Percentiles rank a stretch among this genome's conserved stretches.
Evolutionary conservation across 2,113 vertebrate genomes (phyloP).

Genomic region (Heterocephalus glaber): DNA sequence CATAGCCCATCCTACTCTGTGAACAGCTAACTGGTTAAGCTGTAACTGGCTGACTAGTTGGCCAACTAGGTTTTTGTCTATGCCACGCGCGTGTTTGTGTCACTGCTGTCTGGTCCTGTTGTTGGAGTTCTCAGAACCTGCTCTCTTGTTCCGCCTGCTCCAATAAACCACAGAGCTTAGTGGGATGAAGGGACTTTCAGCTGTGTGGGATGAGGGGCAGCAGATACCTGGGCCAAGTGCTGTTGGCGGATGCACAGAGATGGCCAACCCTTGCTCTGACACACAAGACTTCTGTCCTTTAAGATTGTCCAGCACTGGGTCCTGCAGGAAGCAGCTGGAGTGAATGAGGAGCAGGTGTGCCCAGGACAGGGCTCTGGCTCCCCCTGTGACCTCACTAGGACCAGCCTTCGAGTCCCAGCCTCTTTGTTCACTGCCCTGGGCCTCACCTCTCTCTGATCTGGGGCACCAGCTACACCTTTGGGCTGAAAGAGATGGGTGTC

Average conservation of each 20-base stretch:
- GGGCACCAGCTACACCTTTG: neutral
- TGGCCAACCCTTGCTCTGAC: neutral
- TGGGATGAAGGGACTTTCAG: neutral
- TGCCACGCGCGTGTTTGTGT: neutral
- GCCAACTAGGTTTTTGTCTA: accelerated
- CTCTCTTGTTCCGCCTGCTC: neutral
- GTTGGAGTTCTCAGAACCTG: neutral
- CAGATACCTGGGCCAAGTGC: neutral
- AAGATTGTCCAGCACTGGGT: neutral
- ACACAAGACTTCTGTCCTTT: neutral
- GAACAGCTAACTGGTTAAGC: neutral
- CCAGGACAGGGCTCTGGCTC: slow-evolving; percentile 29
- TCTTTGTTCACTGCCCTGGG: neutral
- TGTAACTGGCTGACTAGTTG: no score
- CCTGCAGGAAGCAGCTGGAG: neutral
- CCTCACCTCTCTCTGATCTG: neutral
- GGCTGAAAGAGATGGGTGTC: neutral
- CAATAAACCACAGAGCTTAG: neutral
- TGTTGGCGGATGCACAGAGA: neutral
- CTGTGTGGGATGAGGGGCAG: neutral
- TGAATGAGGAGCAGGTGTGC: neutral
- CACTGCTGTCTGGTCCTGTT: no score
- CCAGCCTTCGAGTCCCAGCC: neutral
- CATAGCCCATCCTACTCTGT: no score
- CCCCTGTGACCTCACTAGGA: neutral